These are phyloP conservation scores for Tolmerus cingulatus DNA, from an alignment of 2,888 invertebrate species.

Conservation along the genomic window DNA sequence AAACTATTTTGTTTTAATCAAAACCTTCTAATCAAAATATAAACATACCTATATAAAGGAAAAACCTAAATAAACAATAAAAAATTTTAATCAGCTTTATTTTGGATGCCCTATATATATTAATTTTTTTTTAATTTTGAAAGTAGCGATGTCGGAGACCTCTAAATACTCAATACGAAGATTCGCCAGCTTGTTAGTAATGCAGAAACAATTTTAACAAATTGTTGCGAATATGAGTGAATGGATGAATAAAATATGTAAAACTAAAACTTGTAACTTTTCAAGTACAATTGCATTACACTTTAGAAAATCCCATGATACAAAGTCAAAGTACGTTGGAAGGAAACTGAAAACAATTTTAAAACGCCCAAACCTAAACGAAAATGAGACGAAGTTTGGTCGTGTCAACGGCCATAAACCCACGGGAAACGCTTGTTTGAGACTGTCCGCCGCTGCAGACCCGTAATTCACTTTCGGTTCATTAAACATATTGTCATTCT, in stretches of 20 bases:
- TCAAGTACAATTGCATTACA: not conserved
- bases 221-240: not conserved
- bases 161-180: too few relatives aligned
- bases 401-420: conserved; percentile 41
- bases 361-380: not conserved
- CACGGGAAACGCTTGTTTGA: conserved; percentile 21
- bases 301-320: not conserved
- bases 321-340: not conserved
- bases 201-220: too few relatives aligned
- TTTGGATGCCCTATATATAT: too few relatives aligned
- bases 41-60: too few relatives aligned
- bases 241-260: not conserved
- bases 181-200: too few relatives aligned
- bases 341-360: not conserved
- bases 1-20: too few relatives aligned
- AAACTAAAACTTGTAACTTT: not conserved
- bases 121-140: too few relatives aligned
- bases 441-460: conserved; percentile 24
- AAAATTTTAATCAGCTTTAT: too few relatives aligned
- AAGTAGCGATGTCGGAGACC: too few relatives aligned
- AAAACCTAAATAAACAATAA: too few relatives aligned
- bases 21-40: too few relatives aligned
- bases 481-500: conserved; percentile 43
- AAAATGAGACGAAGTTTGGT: conserved; percentile 21
- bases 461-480: conserved; percentile 41